A percentile compares a stretch with the other conserved stretches of the same genome.
phyloP scores from a whole-genome alignment of 2,888 invertebrate species.

The Agonopterix alstromeriana region DNA sequence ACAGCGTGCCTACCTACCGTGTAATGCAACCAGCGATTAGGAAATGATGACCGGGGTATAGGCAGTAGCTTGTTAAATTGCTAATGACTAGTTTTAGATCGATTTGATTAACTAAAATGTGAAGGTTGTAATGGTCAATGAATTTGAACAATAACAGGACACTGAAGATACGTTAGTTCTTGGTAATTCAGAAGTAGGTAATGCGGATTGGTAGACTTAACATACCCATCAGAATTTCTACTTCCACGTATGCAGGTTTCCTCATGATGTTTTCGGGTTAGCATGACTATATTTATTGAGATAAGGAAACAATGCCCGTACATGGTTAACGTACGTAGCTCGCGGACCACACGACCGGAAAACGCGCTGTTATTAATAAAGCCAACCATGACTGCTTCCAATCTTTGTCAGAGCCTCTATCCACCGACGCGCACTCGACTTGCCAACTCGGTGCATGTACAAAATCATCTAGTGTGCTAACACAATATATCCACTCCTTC shows the following conservation, averaged over 20 bases:
- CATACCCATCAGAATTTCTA: too few relatives aligned
- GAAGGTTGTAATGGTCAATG: too few relatives aligned
- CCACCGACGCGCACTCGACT: constrained; percentile 61
- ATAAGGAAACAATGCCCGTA: constrained; percentile 13
- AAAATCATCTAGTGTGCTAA: constrained; percentile 29
- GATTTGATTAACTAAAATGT: background rate
- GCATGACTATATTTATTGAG: too few relatives aligned
- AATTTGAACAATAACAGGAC: too few relatives aligned
- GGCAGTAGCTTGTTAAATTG: background rate
- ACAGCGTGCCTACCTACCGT: constrained; percentile 24
- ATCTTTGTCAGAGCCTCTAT: constrained; percentile 67
- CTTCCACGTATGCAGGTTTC: too few relatives aligned
- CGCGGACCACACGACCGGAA: constrained; percentile 42
- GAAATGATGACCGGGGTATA: constrained; percentile 22
- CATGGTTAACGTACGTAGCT: constrained; percentile 21
- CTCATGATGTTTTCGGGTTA: too few relatives aligned
- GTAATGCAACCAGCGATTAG: constrained; percentile 26
- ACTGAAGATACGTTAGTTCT: too few relatives aligned
- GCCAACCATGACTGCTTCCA: constrained; percentile 43
- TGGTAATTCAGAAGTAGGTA: too few relatives aligned
- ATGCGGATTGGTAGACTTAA: too few relatives aligned
- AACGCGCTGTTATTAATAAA: constrained; percentile 61
- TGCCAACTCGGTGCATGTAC: constrained; percentile 58
- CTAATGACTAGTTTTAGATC: background rate
- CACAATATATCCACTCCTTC: constrained; percentile 7